Conservation (phyloP, 2,888 invertebrate genomes). For the Sesamia inferens region DNA sequence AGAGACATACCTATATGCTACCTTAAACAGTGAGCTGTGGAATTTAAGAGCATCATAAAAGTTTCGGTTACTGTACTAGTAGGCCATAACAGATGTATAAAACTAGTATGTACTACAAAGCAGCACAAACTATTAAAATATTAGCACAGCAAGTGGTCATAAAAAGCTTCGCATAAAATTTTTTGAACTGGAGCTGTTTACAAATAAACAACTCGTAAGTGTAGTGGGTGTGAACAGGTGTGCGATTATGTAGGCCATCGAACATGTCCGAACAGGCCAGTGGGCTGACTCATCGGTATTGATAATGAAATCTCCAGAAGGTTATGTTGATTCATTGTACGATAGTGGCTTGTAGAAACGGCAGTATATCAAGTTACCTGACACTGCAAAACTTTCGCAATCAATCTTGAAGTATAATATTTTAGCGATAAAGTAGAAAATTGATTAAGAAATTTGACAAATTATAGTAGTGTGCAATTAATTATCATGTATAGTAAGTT, state of each 20-base stretch:
- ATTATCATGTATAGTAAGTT: no score
- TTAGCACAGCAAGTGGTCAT: constrained; percentile 3
- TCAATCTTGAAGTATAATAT: no score
- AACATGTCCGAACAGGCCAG: constrained; percentile 59
- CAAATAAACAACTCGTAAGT: constrained; percentile 53
- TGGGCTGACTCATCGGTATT: constrained; percentile 45
- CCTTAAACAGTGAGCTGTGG: not conserved
- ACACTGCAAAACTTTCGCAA: no score
- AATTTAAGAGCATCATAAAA: not conserved
- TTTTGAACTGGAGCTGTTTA: constrained; percentile 41
- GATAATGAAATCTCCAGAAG: constrained; percentile 25
- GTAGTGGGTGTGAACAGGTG: constrained; percentile 55
- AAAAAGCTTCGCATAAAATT: constrained; percentile 34
- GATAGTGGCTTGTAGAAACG: not conserved
- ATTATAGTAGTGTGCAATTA: no score
- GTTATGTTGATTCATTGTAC: not conserved
- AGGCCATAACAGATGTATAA: not conserved
- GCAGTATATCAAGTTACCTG: no score
- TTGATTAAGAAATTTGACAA: no score
- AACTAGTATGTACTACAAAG: not conserved
- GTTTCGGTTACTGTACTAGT: not conserved
- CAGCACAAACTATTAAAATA: no score
- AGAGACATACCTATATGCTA: not conserved
- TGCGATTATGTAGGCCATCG: constrained; percentile 57
- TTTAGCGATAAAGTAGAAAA: no score